Percentiles rank a stretch among this genome's conserved stretches.
These are phyloP conservation scores for Brachypterus glaber DNA, from an alignment of 2,888 invertebrate genomes.

Conservation along the genomic window DNA sequence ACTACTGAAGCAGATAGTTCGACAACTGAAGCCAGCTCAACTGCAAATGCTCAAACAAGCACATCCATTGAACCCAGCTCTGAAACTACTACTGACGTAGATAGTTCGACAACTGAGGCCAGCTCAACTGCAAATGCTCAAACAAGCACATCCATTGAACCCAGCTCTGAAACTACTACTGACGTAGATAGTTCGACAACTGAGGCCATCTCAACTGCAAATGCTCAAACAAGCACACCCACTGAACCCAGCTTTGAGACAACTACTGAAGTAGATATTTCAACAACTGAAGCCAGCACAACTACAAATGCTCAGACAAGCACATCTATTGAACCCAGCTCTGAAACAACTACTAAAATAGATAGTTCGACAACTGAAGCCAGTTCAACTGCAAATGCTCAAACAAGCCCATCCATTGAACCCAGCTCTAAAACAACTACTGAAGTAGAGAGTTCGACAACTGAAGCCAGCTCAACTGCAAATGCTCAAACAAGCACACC, in stretches of 20 bases:
- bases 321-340: not conserved
- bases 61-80: not conserved
- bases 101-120: not conserved
- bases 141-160: slow-evolving; percentile 1
- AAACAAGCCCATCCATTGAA: no score
- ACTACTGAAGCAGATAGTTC: not conserved
- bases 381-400: not conserved
- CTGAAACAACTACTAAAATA: not conserved
- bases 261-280: not conserved
- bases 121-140: not conserved
- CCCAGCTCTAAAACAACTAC: slow-evolving; percentile 1
- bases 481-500: not conserved
- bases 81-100: not conserved
- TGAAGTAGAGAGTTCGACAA: not conserved
- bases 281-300: not conserved
- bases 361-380: not conserved
- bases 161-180: not conserved
- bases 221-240: not conserved
- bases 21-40: not conserved
- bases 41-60: not conserved
- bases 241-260: not conserved
- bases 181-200: not conserved
- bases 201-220: not conserved
- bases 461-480: not conserved
- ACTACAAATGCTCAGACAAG: not conserved